Percentiles rank a stretch among this genome's conserved stretches.
Evolutionary conservation across 2,888 invertebrate species (phyloP).

Genomic region (Ophion obscuratus): DNA sequence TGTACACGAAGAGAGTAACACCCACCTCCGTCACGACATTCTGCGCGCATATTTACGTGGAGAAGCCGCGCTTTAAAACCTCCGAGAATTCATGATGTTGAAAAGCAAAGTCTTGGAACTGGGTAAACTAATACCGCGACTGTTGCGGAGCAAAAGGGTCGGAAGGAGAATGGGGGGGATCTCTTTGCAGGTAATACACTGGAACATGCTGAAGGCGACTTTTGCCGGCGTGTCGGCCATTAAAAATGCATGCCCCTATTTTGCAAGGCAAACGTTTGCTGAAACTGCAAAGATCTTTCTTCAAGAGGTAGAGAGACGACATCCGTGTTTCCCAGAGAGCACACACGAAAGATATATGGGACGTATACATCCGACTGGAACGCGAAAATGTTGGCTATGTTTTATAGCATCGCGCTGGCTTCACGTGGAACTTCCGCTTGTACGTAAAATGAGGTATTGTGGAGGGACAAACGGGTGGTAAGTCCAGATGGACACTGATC

Average conservation of each 20-base stretch:
- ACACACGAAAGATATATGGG: not conserved
- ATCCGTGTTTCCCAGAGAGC: slow-evolving; percentile 6
- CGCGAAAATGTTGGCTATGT: not conserved
- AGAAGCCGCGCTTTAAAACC: slow-evolving; percentile 24
- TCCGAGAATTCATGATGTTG: slow-evolving; percentile 43
- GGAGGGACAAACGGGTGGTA: not conserved
- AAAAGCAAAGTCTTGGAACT: slow-evolving; percentile 34
- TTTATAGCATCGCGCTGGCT: not conserved
- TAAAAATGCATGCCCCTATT: slow-evolving; percentile 77
- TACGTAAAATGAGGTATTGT: not conserved
- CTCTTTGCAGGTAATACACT: slow-evolving; percentile 29
- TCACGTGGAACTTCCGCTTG: not conserved
- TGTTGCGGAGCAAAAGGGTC: slow-evolving; percentile 14
- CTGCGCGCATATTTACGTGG: not conserved
- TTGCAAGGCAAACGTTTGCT: slow-evolving; percentile 77
- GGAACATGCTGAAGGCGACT: slow-evolving; percentile 46
- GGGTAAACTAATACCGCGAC: slow-evolving; percentile 40
- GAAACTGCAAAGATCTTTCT: slow-evolving; percentile 62
- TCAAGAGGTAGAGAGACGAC: slow-evolving; percentile 4
- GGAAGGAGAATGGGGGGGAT: not conserved
- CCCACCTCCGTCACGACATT: slow-evolving; percentile 8
- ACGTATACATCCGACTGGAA: not conserved
- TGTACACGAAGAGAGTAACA: slow-evolving; percentile 44
- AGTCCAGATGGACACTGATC: not conserved
- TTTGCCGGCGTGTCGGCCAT: slow-evolving; percentile 58